Base-by-base conservation (phyloP, 2,888 invertebrate genomes). In the Troglohyphantes excavatus region DNA sequence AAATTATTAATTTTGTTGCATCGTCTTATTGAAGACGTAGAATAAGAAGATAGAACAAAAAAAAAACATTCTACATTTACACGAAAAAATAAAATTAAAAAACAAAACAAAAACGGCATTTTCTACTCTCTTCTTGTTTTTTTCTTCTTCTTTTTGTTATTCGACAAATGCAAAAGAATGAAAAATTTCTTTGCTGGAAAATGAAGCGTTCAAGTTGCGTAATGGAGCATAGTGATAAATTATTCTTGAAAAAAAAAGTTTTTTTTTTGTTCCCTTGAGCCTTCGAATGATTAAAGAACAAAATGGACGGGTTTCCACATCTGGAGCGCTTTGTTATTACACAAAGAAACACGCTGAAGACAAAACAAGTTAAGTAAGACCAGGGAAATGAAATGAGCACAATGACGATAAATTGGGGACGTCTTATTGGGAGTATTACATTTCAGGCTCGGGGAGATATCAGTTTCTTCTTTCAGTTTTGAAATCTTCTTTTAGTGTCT, bases 221-320 rank as follows among this genome's bases (percentile, higher is more conserved):
- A 83, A 83, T 83, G 83, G 83, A 73, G 63, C 73, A n/a, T 21
- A 29, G 65, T 83, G 83, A 83, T 83, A 83, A 83, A 83, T 83
- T 83, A 83, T 83, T 63, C 53, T 53, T n/a, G 5, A n/a, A 53
- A 53, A 39, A 83, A 83, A 59, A 83, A 23, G 2, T 65, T 46
- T 21, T 11, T 67, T 79, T 81, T 81, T 67, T 65, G 2, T 17
- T 59, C 7, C 59, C 39, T 9, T 23, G 19, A 7, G 27, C 19
- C 29, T 72, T 61, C 29, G 65, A 17, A 73, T 83, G 83, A 83
- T 83, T 83, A 83, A 83, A 72, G 61, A 83, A 73, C 73, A 73
- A 46, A 72, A 83, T 73, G 73, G 63, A 46, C 27, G 72, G 43
- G 19, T 65, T 83, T 43, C 65, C 46, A 26, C 72, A 39, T 82